Percentiles rank a stretch among this genome's conserved stretches.
These are phyloP conservation scores for Drosophila kambysellisi DNA, from an alignment of 2,888 invertebrate genomes.

Conservation along the genomic window DNA sequence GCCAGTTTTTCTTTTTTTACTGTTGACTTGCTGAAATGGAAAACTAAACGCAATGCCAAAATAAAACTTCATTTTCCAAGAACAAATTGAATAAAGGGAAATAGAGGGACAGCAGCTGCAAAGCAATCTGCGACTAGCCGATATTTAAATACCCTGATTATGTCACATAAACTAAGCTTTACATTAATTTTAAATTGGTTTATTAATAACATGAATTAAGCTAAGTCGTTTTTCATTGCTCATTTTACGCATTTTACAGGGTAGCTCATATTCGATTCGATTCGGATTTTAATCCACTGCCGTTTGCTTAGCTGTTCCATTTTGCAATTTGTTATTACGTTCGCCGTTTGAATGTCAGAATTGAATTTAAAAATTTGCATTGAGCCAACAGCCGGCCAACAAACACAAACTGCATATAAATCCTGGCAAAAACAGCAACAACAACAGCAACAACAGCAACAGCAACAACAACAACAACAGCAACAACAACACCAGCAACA, in stretches of 20 bases:
- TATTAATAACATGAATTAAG: neutral
- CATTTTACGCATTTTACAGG: neutral
- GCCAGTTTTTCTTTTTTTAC: conserved; percentile 5
- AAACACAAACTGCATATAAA: conserved; percentile 62
- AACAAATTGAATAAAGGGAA: conserved; percentile 17
- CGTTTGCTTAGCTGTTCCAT: conserved; percentile 26
- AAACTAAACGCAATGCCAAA: conserved; percentile 45
- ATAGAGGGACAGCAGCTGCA: neutral
- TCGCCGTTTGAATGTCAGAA: conserved; percentile 62
- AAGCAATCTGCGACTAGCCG: neutral
- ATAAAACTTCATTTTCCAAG: conserved; percentile 26
- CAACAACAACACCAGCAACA: neutral
- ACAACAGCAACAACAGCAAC: conserved; percentile 21
- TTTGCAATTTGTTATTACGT: conserved; percentile 47
- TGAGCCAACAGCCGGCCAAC: conserved; percentile 44
- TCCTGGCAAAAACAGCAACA: conserved; percentile 41
- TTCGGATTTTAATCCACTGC: conserved; percentile 6
- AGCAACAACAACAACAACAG: conserved; percentile 1
- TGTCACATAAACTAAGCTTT: too few relatives aligned
- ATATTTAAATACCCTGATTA: neutral
- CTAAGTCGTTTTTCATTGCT: rapidly evolving
- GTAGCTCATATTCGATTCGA: conserved; percentile 18
- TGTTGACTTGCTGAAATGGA: conserved; percentile 47
- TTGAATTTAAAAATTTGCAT: conserved; percentile 77
- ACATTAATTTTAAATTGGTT: too few relatives aligned